Evolutionary conservation across 1,140 invertebrate genomes (phyloP).

Genomic region (Bombus haemorrhoidalis): DNA sequence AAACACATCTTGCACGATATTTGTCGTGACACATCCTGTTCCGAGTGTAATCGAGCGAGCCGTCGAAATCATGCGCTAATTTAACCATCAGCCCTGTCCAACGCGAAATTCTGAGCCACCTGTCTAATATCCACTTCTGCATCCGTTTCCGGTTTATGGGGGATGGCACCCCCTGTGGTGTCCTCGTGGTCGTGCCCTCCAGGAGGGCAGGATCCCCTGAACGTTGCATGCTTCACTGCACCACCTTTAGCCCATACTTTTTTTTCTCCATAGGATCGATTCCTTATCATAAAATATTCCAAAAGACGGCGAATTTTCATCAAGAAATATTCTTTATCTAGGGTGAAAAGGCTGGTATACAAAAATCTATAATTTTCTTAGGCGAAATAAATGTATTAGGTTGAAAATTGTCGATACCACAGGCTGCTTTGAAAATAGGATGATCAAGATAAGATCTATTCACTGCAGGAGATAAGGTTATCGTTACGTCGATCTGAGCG

Average conservation of each 20-base stretch:
- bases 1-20: conserved; percentile 15
- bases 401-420: not conserved
- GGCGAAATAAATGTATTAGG: not conserved
- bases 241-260: conserved; percentile 39
- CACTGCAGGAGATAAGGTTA: not conserved
- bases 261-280: conserved; percentile 33
- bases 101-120: conserved; percentile 45
- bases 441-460: conserved; percentile 13
- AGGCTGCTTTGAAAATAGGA: not conserved
- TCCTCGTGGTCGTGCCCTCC: conserved; percentile 41
- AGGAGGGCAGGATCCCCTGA: conserved; percentile 52
- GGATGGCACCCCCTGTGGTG: conserved; percentile 63
- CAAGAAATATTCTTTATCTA: too few relatives aligned
- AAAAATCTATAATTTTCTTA: conserved; percentile 1
- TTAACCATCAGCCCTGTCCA: conserved; percentile 43
- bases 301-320: not conserved
- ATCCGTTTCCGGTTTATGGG: conserved; percentile 59
- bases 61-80: conserved; percentile 30
- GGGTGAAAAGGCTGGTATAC: not conserved
- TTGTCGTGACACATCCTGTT: conserved; percentile 31
- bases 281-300: conserved; percentile 41
- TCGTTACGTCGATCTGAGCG: not conserved
- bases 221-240: conserved; percentile 51
- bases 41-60: conserved; percentile 1
- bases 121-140: conserved; percentile 62